Percentiles rank a stretch among this genome's conserved stretches.
Conservation (phyloP, 2,888 invertebrate species). For the Amiota communis region DNA sequence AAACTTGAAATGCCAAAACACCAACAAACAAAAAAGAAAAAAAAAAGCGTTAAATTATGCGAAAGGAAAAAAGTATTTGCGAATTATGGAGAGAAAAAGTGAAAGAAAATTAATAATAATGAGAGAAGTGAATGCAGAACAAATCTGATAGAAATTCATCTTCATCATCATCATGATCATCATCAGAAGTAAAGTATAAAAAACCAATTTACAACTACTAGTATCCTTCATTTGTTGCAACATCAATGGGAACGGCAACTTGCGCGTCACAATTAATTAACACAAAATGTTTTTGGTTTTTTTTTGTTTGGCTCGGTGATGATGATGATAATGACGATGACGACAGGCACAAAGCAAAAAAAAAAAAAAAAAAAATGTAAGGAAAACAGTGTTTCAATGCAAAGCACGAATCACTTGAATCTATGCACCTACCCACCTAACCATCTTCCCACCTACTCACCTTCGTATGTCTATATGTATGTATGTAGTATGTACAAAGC, state of each 20-base stretch:
- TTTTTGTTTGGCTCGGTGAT: neutral
- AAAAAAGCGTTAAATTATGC: slow-evolving; percentile 20
- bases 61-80: neutral
- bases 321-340: no score
- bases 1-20: no score
- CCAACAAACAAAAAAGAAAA: no score
- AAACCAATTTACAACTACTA: neutral
- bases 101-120: neutral
- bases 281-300: neutral
- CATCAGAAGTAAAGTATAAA: neutral
- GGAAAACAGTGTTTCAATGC: neutral
- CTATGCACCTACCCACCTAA: no score
- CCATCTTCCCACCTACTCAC: no score
- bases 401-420: neutral
- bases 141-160: slow-evolving; percentile 16
- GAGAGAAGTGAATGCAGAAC: neutral
- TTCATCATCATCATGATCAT: neutral
- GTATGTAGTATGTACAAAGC: no score
- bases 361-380: no score
- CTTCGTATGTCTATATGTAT: no score
- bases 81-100: neutral
- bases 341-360: no score
- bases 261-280: slow-evolving; percentile 23
- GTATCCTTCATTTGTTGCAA: neutral
- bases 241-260: neutral